Conservation (phyloP, 2,797 vertebrate species). For the Margarornis squamiger region DNA sequence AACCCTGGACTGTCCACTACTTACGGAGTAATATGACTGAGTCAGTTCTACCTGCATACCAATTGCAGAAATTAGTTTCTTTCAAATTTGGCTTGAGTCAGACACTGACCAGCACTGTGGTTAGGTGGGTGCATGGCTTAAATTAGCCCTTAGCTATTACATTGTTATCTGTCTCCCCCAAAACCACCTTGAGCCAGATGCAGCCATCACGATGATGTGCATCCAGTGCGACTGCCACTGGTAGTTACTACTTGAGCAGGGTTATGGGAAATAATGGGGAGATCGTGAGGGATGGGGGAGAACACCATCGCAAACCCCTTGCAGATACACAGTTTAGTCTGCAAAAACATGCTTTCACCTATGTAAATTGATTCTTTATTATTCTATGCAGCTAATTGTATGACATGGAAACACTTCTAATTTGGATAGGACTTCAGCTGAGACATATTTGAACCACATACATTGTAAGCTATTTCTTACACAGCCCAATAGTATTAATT, state of each 20-base stretch:
- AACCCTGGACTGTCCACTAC: background rate
- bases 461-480: background rate
- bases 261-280: background rate
- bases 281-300: background rate
- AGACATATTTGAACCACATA: background rate
- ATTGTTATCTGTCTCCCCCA: background rate
- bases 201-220: background rate
- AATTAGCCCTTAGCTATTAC: background rate
- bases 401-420: background rate
- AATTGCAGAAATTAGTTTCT: background rate
- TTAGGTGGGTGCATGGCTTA: background rate
- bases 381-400: background rate
- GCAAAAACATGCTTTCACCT: background rate
- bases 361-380: background rate
- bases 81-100: background rate
- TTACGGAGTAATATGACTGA: background rate
- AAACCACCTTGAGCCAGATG: background rate
- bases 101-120: background rate
- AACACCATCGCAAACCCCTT: background rate
- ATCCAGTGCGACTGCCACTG: rapidly evolving
- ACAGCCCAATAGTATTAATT: background rate
- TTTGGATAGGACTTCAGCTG: background rate
- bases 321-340: background rate
- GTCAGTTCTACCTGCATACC: background rate
- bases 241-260: background rate